Percentiles rank a stretch among this genome's conserved stretches.
Evolutionary conservation across 2,797 vertebrate genomes (phyloP).

Genomic region (Spinibarbus caldwelli): DNA sequence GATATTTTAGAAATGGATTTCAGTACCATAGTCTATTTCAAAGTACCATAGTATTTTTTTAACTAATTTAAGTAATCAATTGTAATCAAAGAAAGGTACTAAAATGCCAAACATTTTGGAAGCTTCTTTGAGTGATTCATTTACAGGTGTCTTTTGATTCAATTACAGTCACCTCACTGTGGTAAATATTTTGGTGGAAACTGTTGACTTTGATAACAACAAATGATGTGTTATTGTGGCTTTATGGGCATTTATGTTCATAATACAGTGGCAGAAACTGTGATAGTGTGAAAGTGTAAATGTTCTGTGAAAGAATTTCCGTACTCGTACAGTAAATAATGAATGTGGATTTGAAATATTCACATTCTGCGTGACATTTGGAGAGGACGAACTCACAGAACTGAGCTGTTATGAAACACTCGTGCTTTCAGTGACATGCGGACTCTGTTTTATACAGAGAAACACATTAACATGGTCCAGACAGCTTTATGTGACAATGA

Average conservation of each 20-base stretch:
- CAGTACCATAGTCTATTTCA: not conserved
- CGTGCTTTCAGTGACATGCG: too few species aligned
- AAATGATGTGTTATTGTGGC: not conserved
- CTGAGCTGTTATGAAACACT: not conserved
- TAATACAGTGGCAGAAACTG: not conserved
- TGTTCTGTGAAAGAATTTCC: not conserved
- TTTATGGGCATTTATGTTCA: not conserved
- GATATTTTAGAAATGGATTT: not conserved
- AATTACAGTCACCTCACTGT: not conserved
- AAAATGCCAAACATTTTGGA: not conserved
- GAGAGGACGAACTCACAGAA: not conserved
- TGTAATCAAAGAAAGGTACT: not conserved
- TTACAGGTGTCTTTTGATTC: not conserved
- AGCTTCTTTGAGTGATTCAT: not conserved
- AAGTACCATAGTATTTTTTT: not conserved
- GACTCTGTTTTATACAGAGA: not conserved
- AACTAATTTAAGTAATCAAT: too few species aligned
- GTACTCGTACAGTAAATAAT: slow-evolving; percentile 29
- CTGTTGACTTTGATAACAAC: not conserved
- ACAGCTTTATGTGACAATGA: slow-evolving; percentile 25
- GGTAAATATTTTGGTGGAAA: not conserved
- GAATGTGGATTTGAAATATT: slow-evolving; percentile 34
- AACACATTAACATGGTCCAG: not conserved
- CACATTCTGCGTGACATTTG: not conserved
- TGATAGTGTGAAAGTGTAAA: not conserved